Evolutionary conservation across 2,888 invertebrate genomes (phyloP), one percentile per base, ranked within the genome.

Genomic region (Papilio elwesi): DNA sequence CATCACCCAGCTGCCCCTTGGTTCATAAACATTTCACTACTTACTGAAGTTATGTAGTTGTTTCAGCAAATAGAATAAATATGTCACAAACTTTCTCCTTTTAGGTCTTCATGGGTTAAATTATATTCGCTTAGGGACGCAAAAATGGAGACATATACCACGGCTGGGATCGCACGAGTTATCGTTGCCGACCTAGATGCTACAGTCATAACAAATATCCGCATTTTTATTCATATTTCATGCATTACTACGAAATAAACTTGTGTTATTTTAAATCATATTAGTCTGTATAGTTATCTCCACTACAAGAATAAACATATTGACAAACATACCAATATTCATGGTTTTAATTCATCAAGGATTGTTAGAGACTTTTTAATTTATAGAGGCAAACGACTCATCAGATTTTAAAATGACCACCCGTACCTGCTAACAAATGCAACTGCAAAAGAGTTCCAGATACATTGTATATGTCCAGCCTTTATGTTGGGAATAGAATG

Each of bases 131-230:
- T 79, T 75, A 83, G 91, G 90, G 90, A 83, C 85, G 84, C 82
- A 87, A 87, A 89, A 92, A 92, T 93, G 88, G 92, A 92, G 91
- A 93, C 90, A 87, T 88, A 93, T 88, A 82, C 87, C 80, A 86
- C 93, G 87, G 85, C 83, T 77, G 93, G 92, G 93, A 92, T 84
- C 76, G 74, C 67, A 76, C 78, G 86, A 90, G 90, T 88, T 90
- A 89, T 90, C 83, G 87, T 87, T 78, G 83, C 78, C 81, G 82
- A 81, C 82, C 86, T 86, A 84, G 84, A 87, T 85, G 85, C 82
- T 82, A 83, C 77, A 82, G 80, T 78, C 80, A 78, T 83, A 81
- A 82, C 79, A 81, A 78, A 76, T 81, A 62, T 82, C 82, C 79
- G 80, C 76, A 78, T 77, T 76, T 83, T 83, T 82, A 86, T 90